Evolutionary conservation across 1,140 invertebrate genomes (phyloP), one percentile per base, ranked within the genome.

Genomic region (Cotesia chilonis): DNA sequence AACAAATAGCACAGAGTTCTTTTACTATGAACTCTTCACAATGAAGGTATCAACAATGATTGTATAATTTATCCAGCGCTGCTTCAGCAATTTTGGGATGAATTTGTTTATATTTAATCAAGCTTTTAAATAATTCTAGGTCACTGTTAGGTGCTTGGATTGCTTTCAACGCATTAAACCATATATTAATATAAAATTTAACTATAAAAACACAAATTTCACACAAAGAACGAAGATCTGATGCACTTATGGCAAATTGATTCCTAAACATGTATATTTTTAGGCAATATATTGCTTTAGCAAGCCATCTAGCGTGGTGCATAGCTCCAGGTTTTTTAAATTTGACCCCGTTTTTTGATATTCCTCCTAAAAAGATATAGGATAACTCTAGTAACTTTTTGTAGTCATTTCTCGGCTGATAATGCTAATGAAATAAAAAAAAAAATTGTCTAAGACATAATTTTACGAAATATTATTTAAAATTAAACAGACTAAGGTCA

Each of bases 41-140:
- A 28, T 28, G 64, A 65, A 81, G 75, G 69, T 79, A 81, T 76
- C 79, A 81, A 17, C 80, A 64, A 72, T 81, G 78, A 7, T 70
- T 64, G 7, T n/a, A 60, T 3, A 81, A 68, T 68, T 80, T 79
- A 2, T 67, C 59, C 10, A 74, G 47, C 12, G 63, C 72, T 20
- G 67, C 47, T 17, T 71, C 17, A 20, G 76, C 38, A 36, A 76
- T 70, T 36, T 73, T 28, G 1, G 61, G 3, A 63, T 78, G 47
- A 37, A 74, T 65, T 9, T 55, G 14, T 9, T 73, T 17, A 51
- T 74, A 76, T 47, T 28, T 14, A n/a, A 65, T 65, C 3, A 71
- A 12, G 28, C 38, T 51, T 66, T 65, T 14, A 4, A 65, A 10
- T 14, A 71, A 52, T 35, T 64, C 5, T 10, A 71, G 55, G 57